These are phyloP conservation scores for Acropora yongei DNA, from an alignment of 64 coral and sea anemone species.

Conservation along the genomic window DNA sequence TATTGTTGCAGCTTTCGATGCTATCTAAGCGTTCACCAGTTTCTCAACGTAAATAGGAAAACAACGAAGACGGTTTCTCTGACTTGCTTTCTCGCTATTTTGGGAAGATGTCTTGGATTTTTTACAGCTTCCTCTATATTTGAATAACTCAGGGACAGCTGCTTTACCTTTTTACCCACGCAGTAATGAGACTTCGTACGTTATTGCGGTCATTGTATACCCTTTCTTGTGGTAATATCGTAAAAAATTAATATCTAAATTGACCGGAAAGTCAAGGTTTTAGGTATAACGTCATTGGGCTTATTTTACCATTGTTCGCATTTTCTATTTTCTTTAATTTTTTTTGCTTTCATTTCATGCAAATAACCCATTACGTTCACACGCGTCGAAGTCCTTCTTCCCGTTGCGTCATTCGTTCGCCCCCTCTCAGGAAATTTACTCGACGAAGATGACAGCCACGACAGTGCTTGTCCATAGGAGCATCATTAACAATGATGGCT, in stretches of 20 bases:
- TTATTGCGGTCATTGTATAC: not conserved
- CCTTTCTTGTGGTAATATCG: not conserved
- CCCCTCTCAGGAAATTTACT: too few species aligned
- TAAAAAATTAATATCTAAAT: not conserved
- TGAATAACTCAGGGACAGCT: not conserved
- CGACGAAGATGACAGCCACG: not conserved
- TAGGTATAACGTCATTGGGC: not conserved
- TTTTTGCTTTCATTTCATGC: not conserved
- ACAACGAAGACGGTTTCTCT: not conserved
- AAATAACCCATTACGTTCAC: not conserved
- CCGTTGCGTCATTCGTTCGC: not conserved
- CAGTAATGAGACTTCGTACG: not conserved
- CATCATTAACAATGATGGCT: not conserved
- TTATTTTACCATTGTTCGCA: not conserved
- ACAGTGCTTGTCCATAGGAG: not conserved
- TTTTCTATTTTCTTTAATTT: slow-evolving; percentile 5
- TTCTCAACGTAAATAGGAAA: not conserved
- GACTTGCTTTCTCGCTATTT: not conserved
- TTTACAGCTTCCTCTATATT: not conserved
- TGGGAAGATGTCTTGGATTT: slow-evolving; percentile 6
- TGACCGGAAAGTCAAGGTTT: not conserved
- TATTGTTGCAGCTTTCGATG: too few species aligned
- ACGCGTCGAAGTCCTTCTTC: not conserved
- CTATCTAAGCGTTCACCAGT: too few species aligned
- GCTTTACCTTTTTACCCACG: not conserved